Conservation (phyloP, 2,113 vertebrate species). For the Amblyopsis rosae region DNA sequence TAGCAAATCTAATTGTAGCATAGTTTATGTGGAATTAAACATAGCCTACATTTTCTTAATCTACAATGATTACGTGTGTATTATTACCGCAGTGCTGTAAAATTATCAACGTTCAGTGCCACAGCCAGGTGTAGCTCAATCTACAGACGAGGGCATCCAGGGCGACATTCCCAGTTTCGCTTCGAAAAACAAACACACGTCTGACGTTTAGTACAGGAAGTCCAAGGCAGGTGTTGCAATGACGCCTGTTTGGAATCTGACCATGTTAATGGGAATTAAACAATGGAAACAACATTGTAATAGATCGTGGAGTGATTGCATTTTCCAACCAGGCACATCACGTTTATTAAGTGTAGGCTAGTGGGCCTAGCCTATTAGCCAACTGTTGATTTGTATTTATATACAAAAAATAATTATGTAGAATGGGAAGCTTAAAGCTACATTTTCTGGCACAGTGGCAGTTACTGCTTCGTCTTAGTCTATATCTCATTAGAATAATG, state of each 20-base stretch:
- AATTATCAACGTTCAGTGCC: neutral
- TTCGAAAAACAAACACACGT: constrained; percentile 54
- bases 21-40: neutral
- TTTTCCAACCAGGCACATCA: no score
- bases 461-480: no score
- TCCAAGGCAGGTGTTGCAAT: constrained; percentile 58
- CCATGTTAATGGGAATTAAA: neutral
- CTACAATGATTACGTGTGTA: neutral
- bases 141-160: constrained; percentile 23
- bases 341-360: no score
- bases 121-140: constrained; percentile 55
- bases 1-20: constrained; percentile 33
- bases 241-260: neutral
- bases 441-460: no score
- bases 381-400: no score
- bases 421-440: no score
- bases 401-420: no score
- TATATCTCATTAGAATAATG: no score
- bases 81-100: constrained; percentile 16
- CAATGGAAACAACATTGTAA: neutral
- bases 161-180: constrained; percentile 65
- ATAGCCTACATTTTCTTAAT: neutral
- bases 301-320: no score
- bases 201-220: constrained; percentile 58
- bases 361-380: no score